Base-by-base conservation (phyloP, 2,113 vertebrate species). In the Bagarius yarrelli region DNA sequence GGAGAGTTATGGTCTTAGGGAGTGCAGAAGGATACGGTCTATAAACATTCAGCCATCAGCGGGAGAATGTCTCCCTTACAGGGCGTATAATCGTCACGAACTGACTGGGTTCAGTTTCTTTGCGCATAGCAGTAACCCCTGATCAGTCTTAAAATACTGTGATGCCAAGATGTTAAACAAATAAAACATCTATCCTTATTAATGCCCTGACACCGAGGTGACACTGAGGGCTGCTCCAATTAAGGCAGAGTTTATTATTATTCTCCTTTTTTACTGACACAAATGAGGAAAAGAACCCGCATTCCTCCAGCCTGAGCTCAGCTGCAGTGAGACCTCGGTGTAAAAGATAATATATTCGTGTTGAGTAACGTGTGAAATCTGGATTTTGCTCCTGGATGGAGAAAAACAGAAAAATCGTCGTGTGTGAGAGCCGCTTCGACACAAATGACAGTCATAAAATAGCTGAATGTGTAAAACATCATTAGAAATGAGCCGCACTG, bases 151-250 rank as follows among this genome's bases (percentile, higher is more conserved):
- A 64, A 83, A 63, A 81, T 70, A 71, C 69, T 3, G 56, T 5
- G 61, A 67, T 81, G 84, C 84, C 82, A 79, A 79, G 71, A 70
- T 67, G 72, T 83, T 83, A 83, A 83, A 78, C 74, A 81, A 85
- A 83, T 80, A 85, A 81, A 85, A 85, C 81, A 83, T 85, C 59
- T 16, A 78, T 78, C 84, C 81, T 27, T 78, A 47, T 74, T 81
- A 81, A 40, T 78, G 69, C 74, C 32, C n/a, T 23, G 78, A 81
- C 78, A 69, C 78, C 13, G 73, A 55, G 77, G 63, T 74, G 71
- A 83, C 63, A 59, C 30, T 0, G 15, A 34, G 75, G 79, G 74
- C 75, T n/a, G 59, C 19, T 70, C 73, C 64, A 70, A 77, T 82
- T 82, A 82, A 67, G 40, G n/a, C 9, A 0, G 23, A 57, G 75